Conservation (phyloP, 2,113 vertebrate genomes). For the Leucoraja erinaceus region DNA sequence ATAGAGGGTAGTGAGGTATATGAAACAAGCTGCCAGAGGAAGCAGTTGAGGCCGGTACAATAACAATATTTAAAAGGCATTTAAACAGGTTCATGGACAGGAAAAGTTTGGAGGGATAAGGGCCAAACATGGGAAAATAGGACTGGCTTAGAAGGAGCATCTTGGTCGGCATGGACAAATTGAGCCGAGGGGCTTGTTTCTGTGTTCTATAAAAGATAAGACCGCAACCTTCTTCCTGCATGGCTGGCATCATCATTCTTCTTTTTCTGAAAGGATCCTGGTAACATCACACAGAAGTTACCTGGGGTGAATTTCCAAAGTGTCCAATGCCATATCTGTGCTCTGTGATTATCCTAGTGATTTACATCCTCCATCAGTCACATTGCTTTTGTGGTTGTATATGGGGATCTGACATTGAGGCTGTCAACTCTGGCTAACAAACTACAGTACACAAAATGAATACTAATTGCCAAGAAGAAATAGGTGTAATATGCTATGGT, state of each 20-base stretch:
- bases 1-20: too few species aligned
- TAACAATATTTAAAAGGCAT: too few species aligned
- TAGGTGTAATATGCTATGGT: too few species aligned
- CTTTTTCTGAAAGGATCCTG: not conserved
- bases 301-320: not conserved
- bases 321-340: not conserved
- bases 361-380: not conserved
- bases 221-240: not conserved
- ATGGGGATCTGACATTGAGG: not conserved
- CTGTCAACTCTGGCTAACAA: not conserved
- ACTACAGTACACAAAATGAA: not conserved
- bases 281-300: not conserved
- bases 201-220: not conserved
- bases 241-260: not conserved
- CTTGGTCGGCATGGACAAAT: too few species aligned
- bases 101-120: too few species aligned
- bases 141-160: too few species aligned
- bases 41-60: too few species aligned
- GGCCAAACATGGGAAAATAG: too few species aligned
- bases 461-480: not conserved
- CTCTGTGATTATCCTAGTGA: not conserved
- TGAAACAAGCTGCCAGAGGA: too few species aligned
- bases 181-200: too few species aligned
- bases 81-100: too few species aligned
- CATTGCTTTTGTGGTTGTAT: not conserved